These are phyloP conservation scores for Alaudala cheleensis DNA, from an alignment of 2,113 vertebrate species.

Conservation along the genomic window DNA sequence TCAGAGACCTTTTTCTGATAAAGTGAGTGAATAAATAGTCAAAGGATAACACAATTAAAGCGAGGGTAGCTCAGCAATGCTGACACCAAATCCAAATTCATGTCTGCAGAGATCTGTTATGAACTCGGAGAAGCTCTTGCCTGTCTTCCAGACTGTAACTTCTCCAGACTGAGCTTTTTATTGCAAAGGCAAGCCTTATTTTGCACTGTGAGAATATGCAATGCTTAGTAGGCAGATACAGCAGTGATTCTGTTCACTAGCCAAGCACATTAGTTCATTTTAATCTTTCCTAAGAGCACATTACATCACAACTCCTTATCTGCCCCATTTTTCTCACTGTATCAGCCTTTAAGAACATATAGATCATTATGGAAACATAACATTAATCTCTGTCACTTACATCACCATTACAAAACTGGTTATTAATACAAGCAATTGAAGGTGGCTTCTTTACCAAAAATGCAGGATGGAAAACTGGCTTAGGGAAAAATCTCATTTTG, in stretches of 20 bases:
- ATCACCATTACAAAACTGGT: neutral
- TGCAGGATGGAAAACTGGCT: neutral
- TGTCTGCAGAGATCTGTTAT: neutral
- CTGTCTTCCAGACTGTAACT: neutral
- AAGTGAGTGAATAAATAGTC: neutral
- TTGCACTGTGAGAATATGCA: neutral
- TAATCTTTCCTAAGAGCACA: neutral
- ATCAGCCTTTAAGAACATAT: neutral
- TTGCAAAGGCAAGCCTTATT: neutral
- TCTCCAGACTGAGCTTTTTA: neutral
- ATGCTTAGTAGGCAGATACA: neutral
- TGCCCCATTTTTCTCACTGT: neutral
- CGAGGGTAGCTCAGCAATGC: neutral
- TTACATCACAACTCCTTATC: neutral
- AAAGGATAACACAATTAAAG: neutral
- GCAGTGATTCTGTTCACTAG: neutral
- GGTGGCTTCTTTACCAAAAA: neutral
- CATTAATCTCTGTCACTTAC: neutral
- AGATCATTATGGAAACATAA: neutral
- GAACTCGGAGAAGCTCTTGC: neutral
- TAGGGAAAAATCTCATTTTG: neutral
- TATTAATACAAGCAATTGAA: neutral
- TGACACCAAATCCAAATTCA: neutral
- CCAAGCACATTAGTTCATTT: neutral
- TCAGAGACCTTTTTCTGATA: neutral